A percentile compares a stretch with the other conserved stretches of the same genome.
These are phyloP conservation scores for Poecilobothrus nobilitatus DNA, from an alignment of 2,888 invertebrate genomes.

Conservation along the genomic window DNA sequence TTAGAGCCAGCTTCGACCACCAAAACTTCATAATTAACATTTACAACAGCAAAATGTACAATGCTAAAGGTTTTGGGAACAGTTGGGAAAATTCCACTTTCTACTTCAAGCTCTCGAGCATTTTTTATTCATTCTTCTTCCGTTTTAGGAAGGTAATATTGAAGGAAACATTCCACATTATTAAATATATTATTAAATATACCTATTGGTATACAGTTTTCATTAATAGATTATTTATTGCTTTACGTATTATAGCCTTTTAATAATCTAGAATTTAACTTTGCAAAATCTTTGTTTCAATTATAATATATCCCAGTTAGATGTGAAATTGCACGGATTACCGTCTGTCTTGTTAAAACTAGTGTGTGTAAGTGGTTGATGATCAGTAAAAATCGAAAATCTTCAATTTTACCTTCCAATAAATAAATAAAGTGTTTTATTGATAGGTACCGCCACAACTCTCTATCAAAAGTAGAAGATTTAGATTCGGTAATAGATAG, in stretches of 20 bases:
- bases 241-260: no score
- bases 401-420: no score
- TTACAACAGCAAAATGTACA: conserved; percentile 19
- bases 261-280: no score
- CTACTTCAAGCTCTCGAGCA: conserved; percentile 17
- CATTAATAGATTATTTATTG: neutral
- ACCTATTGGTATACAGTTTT: neutral
- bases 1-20: conserved; percentile 15
- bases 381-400: no score
- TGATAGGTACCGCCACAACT: no score
- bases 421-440: no score
- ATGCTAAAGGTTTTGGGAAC: conserved; percentile 21
- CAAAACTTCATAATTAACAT: conserved; percentile 18
- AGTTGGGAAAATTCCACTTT: conserved; percentile 19
- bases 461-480: no score
- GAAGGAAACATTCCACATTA: neutral
- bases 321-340: no score
- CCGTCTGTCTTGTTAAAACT: no score
- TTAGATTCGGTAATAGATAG: no score
- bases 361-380: no score
- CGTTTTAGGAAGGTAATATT: conserved; percentile 17
- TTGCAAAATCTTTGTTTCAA: conserved; percentile 12
- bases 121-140: conserved; percentile 15
- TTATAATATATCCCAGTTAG: conserved; percentile 14
- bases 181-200: neutral